Percentiles rank a stretch among this genome's conserved stretches.
These are phyloP conservation scores for Sipunculus nudus DNA, from an alignment of 2,888 invertebrate species.

Conservation along the genomic window DNA sequence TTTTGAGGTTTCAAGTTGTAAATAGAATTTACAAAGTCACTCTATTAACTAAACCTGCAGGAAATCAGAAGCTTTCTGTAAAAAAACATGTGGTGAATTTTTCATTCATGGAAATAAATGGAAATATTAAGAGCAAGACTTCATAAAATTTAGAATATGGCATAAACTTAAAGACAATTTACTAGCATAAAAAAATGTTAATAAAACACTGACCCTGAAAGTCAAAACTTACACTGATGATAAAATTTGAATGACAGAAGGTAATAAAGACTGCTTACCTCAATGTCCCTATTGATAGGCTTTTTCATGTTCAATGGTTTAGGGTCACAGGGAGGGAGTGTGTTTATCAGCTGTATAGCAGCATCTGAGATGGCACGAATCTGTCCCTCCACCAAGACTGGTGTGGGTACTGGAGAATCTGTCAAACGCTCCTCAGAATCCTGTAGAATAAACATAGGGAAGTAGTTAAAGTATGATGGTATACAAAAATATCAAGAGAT, in stretches of 20 bases:
- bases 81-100: too few relatives aligned
- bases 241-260: neutral
- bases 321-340: conserved; percentile 86
- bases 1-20: too few relatives aligned
- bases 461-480: too few relatives aligned
- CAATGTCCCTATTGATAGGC: conserved; percentile 87
- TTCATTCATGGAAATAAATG: too few relatives aligned
- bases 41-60: too few relatives aligned
- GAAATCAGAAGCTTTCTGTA: too few relatives aligned
- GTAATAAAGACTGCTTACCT: conserved; percentile 71
- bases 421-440: neutral
- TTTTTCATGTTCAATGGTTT: conserved; percentile 89
- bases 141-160: too few relatives aligned
- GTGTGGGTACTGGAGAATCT: conserved; percentile 44
- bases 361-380: conserved; percentile 82
- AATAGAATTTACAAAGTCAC: too few relatives aligned
- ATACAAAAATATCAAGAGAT: too few relatives aligned
- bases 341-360: conserved; percentile 83
- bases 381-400: conserved; percentile 79
- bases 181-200: neutral
- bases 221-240: neutral
- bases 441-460: too few relatives aligned
- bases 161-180: neutral
- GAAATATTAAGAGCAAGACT: too few relatives aligned
- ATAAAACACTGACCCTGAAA: neutral